Evolutionary conservation across 1,140 invertebrate species (phyloP).

Genomic region (Metaphire vulgaris): DNA sequence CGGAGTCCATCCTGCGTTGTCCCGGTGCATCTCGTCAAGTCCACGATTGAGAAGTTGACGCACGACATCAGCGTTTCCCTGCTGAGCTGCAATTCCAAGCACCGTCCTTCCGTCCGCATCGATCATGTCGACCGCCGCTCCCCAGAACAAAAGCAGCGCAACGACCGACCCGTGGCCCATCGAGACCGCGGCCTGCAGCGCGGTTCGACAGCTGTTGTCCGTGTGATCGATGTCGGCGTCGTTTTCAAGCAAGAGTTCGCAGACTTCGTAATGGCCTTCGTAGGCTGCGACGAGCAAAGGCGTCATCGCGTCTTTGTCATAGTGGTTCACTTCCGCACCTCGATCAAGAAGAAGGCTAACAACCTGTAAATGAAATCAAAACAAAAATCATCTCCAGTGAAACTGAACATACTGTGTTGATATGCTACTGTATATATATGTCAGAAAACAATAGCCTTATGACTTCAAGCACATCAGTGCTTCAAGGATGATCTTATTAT

Average conservation of each 20-base stretch:
- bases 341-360: slow-evolving; percentile 66
- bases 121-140: slow-evolving; percentile 79
- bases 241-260: slow-evolving; percentile 73
- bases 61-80: slow-evolving; percentile 75
- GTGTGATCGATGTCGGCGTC: slow-evolving; percentile 79
- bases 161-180: slow-evolving; percentile 78
- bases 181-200: slow-evolving; percentile 70
- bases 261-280: slow-evolving; percentile 62
- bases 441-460: too few relatives aligned
- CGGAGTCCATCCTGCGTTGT: slow-evolving; percentile 81
- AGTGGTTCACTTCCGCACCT: slow-evolving; percentile 65
- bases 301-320: slow-evolving; percentile 87
- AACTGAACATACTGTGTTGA: too few relatives aligned
- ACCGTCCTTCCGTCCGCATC: slow-evolving; percentile 83
- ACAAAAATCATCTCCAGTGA: too few relatives aligned
- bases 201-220: slow-evolving; percentile 69
- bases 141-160: slow-evolving; percentile 74
- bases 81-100: slow-evolving; percentile 69
- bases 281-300: slow-evolving; percentile 77
- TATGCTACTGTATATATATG: too few relatives aligned
- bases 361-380: slow-evolving; percentile 37
- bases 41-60: slow-evolving; percentile 78
- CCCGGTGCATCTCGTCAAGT: slow-evolving; percentile 58
- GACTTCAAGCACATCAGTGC: too few relatives aligned
- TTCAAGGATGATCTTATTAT: too few relatives aligned